These are phyloP conservation scores for Liparis tanakae DNA, from an alignment of 2,797 vertebrate genomes.

Conservation along the genomic window DNA sequence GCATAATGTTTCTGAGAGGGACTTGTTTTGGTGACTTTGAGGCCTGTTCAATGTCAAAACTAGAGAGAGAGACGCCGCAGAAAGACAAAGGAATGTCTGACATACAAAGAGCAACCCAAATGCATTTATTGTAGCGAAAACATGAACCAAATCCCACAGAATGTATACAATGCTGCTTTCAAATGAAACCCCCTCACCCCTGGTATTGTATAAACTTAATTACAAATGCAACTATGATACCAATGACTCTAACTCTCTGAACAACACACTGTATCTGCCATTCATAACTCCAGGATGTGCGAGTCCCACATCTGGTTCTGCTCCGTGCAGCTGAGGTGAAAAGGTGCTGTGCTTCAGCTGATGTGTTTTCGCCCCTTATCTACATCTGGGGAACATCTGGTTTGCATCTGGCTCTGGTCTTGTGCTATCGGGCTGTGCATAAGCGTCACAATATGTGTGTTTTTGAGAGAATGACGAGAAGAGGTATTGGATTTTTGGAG, in stretches of 20 bases:
- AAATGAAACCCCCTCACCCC: background rate
- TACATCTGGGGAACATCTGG: conserved; percentile 75
- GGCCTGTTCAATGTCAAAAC: conserved; percentile 32
- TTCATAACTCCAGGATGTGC: conserved; percentile 12
- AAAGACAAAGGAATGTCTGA: background rate
- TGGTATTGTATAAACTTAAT: background rate
- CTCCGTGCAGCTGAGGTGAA: conserved; percentile 60
- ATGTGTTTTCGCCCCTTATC: conserved; percentile 62
- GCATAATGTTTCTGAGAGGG: conserved; percentile 35
- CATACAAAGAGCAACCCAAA: background rate
- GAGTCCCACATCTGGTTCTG: conserved; percentile 46
- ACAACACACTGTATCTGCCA: conserved; percentile 6
- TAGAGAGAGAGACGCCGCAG: background rate
- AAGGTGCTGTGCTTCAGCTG: conserved; percentile 67
- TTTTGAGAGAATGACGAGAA: conserved; percentile 26
- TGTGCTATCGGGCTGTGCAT: conserved; percentile 14
- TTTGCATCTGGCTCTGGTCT: conserved; percentile 62
- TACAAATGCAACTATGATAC: background rate
- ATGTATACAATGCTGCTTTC: background rate
- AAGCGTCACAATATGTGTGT: conserved; percentile 50
- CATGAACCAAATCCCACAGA: background rate
- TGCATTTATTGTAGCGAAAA: background rate
- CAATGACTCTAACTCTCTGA: background rate
- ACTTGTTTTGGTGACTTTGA: conserved; percentile 57
- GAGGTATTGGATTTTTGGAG: conserved; percentile 36